Conservation (phyloP, 2,888 invertebrate genomes). For the Chrysolina americana region DNA sequence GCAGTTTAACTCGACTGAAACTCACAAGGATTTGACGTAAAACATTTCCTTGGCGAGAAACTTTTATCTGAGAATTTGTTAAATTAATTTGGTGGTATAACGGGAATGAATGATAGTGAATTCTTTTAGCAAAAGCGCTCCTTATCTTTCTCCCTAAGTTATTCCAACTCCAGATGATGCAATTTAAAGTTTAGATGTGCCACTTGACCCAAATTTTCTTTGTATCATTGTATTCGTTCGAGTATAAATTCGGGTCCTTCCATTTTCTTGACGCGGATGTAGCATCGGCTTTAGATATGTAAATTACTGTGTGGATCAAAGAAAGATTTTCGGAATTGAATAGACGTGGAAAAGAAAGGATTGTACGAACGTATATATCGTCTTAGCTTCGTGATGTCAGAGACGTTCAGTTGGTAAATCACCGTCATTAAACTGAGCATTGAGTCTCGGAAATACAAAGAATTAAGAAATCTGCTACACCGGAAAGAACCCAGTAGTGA, state of each 20-base stretch:
- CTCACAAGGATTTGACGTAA: slow-evolving; percentile 52
- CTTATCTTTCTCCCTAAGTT: slow-evolving; percentile 61
- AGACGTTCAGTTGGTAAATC: background rate
- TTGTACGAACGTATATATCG: slow-evolving; percentile 2
- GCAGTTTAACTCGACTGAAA: slow-evolving; percentile 29
- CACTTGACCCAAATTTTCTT: slow-evolving; percentile 60
- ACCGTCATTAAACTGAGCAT: background rate
- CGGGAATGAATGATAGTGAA: slow-evolving; percentile 58
- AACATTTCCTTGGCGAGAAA: slow-evolving; percentile 56
- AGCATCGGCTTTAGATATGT: slow-evolving; percentile 40
- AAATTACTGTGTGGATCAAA: slow-evolving; percentile 43
- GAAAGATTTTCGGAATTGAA: slow-evolving; percentile 17
- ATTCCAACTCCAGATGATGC: slow-evolving; percentile 61
- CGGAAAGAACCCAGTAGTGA: too few species aligned
- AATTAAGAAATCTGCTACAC: too few species aligned
- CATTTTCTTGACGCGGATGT: slow-evolving; percentile 48
- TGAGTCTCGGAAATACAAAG: background rate
- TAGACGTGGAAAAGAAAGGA: slow-evolving; percentile 19
- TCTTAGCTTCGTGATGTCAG: background rate
- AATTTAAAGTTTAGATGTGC: slow-evolving; percentile 63
- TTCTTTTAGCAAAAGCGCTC: slow-evolving; percentile 56
- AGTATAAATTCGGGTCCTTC: slow-evolving; percentile 53
- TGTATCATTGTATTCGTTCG: slow-evolving; percentile 57
- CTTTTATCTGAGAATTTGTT: slow-evolving; percentile 59
- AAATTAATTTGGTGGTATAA: slow-evolving; percentile 60